A percentile compares a stretch with the other conserved stretches of the same genome.
Evolutionary conservation across 2,113 vertebrate species (phyloP).

Genomic region (Epinephelus cyanopodus): DNA sequence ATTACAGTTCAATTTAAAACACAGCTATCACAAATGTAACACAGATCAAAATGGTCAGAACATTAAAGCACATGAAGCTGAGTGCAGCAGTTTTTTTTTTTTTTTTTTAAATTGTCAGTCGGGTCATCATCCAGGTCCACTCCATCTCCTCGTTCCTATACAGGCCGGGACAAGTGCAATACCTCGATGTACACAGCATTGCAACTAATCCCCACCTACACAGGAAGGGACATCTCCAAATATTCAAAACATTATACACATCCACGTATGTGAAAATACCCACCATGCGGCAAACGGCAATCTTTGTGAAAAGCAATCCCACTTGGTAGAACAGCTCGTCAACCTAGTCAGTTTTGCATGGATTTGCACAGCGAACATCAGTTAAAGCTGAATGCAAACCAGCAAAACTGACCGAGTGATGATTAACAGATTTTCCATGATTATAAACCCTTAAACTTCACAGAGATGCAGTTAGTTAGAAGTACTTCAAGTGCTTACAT

Average conservation of each 20-base stretch:
- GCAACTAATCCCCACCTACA: slow-evolving; percentile 98
- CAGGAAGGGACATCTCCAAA: slow-evolving; percentile 89
- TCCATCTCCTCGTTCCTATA: slow-evolving; percentile 92
- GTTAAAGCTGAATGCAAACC: slow-evolving; percentile 98
- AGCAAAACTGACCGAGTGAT: slow-evolving; percentile 98
- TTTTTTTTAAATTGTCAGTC: neutral
- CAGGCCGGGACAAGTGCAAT: slow-evolving; percentile 99
- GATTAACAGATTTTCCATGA: slow-evolving; percentile 35
- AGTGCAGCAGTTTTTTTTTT: neutral
- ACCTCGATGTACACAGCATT: slow-evolving; percentile 95
- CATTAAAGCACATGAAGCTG: neutral
- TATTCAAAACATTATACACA: neutral
- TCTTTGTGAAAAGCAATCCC: neutral
- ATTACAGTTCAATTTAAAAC: slow-evolving; percentile 9
- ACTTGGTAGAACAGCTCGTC: slow-evolving; percentile 66
- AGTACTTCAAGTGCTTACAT: slow-evolving; percentile 99
- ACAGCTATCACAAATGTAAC: neutral
- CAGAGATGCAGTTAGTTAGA: slow-evolving; percentile 88
- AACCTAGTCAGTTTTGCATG: slow-evolving; percentile 99
- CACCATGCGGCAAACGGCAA: neutral
- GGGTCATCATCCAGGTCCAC: slow-evolving; percentile 10
- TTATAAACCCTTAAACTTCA: neutral
- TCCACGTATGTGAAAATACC: neutral
- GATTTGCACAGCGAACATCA: slow-evolving; percentile 97
- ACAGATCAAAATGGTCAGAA: neutral